Percentiles rank a stretch among this genome's conserved stretches.
These are phyloP conservation scores for Ochropleura plecta DNA, from an alignment of 2,888 invertebrate species.

Conservation along the genomic window DNA sequence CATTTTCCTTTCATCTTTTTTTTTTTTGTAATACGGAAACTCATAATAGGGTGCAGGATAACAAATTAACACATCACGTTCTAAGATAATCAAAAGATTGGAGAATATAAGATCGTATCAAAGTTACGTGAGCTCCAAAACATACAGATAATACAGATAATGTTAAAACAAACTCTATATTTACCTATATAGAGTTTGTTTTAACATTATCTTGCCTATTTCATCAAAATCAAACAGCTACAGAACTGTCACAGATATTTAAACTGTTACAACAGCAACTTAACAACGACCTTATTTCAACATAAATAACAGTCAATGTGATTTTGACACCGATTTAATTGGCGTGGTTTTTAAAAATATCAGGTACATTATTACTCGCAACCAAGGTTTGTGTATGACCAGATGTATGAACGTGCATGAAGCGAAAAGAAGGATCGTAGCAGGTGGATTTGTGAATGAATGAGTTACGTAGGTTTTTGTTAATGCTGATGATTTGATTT, in stretches of 20 bases:
- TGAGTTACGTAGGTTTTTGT: no score
- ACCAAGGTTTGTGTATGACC: no score
- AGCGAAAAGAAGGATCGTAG: no score
- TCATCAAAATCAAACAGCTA: background rate
- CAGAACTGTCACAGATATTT: background rate
- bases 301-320: no score
- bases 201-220: no score
- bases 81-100: slow-evolving; percentile 25
- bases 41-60: background rate
- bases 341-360: no score
- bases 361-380: background rate
- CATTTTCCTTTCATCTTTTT: background rate
- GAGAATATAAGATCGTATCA: slow-evolving; percentile 46
- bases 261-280: background rate
- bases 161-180: background rate
- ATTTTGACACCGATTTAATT: no score
- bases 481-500: no score
- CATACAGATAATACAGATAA: slow-evolving; percentile 18
- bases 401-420: no score
- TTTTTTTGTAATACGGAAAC: slow-evolving; percentile 2
- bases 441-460: no score
- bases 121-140: slow-evolving; percentile 46
- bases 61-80: background rate
- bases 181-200: no score
- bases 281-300: background rate